Percentiles rank a stretch among this genome's conserved stretches.
Evolutionary conservation across 1,140 invertebrate species (phyloP).

Genomic region (Carcinoscorpius rotundicauda): DNA sequence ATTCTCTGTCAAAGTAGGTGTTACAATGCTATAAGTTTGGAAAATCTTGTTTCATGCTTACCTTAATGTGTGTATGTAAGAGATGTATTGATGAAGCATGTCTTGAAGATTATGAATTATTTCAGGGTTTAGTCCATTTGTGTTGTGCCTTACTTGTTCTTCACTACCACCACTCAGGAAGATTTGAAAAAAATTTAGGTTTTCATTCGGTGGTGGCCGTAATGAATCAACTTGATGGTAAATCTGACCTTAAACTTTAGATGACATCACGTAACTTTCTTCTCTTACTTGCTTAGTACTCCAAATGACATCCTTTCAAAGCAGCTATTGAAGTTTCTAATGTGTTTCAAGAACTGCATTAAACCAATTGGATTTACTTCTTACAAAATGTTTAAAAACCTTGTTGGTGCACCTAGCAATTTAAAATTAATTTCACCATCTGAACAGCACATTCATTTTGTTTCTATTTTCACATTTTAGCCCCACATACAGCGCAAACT

Average conservation of each 20-base stretch:
- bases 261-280: slow-evolving; percentile 29
- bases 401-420: slow-evolving; percentile 23
- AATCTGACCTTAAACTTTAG: slow-evolving; percentile 38
- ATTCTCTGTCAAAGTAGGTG: background rate
- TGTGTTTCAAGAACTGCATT: slow-evolving; percentile 32
- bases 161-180: slow-evolving; percentile 25
- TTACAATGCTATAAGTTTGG: background rate
- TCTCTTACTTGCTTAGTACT: slow-evolving; percentile 26
- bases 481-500: no score
- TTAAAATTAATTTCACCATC: slow-evolving; percentile 26
- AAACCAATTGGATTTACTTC: slow-evolving; percentile 17
- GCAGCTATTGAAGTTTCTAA: slow-evolving; percentile 33
- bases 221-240: slow-evolving; percentile 35
- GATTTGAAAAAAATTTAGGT: slow-evolving; percentile 35
- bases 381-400: slow-evolving; percentile 23
- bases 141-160: background rate
- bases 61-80: background rate
- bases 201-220: slow-evolving; percentile 24
- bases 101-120: background rate
- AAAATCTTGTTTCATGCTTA: background rate
- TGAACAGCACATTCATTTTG: slow-evolving; percentile 24
- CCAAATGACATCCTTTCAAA: slow-evolving; percentile 36
- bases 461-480: no score
- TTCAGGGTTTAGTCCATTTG: background rate
- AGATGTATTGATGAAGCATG: no score